These are phyloP conservation scores for Scaptomyza reducta DNA, from an alignment of 2,888 invertebrate species.

Conservation along the genomic window DNA sequence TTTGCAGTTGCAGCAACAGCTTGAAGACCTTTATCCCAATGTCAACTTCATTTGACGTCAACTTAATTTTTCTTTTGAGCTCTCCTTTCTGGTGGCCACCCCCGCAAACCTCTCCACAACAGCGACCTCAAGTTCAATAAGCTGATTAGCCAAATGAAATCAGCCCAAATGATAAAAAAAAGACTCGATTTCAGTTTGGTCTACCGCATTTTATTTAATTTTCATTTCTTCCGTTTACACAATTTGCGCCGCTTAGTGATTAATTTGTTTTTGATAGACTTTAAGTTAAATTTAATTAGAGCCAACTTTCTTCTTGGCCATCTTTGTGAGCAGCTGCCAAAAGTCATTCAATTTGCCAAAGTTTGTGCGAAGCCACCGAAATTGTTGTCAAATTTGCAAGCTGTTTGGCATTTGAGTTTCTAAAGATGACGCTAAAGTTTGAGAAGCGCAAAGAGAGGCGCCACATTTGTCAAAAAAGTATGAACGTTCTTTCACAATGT, in stretches of 20 bases:
- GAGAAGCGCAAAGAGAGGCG: slow-evolving; percentile 13
- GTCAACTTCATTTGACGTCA: slow-evolving; percentile 52
- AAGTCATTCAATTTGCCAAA: slow-evolving; percentile 22
- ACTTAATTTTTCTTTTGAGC: slow-evolving; percentile 32
- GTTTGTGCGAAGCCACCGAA: slow-evolving; percentile 1
- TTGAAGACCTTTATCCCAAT: slow-evolving; percentile 35
- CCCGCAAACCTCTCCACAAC: slow-evolving; percentile 1
- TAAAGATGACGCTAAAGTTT: slow-evolving; percentile 1
- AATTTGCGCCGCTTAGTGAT: slow-evolving; percentile 66
- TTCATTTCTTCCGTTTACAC: slow-evolving; percentile 3
- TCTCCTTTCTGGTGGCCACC: not conserved
- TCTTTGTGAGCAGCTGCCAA: slow-evolving; percentile 5
- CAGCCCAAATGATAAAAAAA: slow-evolving; percentile 34
- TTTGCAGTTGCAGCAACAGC: slow-evolving; percentile 60
- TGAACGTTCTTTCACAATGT: not conserved
- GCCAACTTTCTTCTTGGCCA: slow-evolving; percentile 17
- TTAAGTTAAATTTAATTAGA: slow-evolving; percentile 70
- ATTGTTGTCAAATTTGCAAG: slow-evolving; percentile 17
- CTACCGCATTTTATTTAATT: not conserved
- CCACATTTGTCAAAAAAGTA: not conserved
- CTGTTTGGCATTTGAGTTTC: slow-evolving; percentile 7
- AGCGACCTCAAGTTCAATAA: slow-evolving; percentile 70
- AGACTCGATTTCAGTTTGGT: slow-evolving; percentile 14
- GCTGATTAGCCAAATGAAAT: slow-evolving; percentile 75
- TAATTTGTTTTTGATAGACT: slow-evolving; percentile 72